Evolutionary conservation across 2,888 invertebrate genomes (phyloP), one percentile per base, ranked within the genome.

Genomic region (Tridacna crocea): DNA sequence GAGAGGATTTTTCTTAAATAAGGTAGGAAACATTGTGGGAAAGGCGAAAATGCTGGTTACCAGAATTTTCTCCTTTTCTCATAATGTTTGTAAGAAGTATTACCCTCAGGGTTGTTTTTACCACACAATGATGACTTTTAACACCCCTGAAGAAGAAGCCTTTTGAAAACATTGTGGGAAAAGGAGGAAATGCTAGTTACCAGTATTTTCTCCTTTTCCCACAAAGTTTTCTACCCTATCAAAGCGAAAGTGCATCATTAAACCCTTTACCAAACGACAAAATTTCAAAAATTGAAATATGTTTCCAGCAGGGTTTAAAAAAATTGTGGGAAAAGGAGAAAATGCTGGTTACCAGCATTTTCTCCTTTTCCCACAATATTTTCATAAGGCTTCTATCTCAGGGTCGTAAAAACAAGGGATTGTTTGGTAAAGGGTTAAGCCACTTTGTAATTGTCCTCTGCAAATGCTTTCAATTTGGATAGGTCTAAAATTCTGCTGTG

Each of bases 81-180:
- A 61, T n/a, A 15, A 11, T 61, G 61, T 22, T 15, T 61, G 12
- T n/a, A 61, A n/a, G 15, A 51, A 51, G 51, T 15, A 15, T 51
- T 15, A 13, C 12, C 51, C 15, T 11, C 51, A 51, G 51, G 15
- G 51, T 11, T 15, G 51, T n/a, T n/a, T n/a, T n/a, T n/a, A n/a
- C n/a, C n/a, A n/a, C n/a, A n/a, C n/a, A n/a, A n/a, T n/a, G n/a
- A n/a, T n/a, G n/a, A n/a, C n/a, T n/a, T n/a, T n/a, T n/a, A n/a
- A n/a, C n/a, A n/a, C n/a, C n/a, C n/a, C n/a, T n/a, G n/a, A n/a
- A 36, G 8, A 2, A 36, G 36, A 36, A 36, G 36, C 2, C 36
- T 36, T 19, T 36, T 19, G 66, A 66, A 66, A 66, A 66, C 46
- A 66, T 10, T 66, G 66, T 27, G 36, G 66, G 46, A 26, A 36